These are phyloP conservation scores for Ormyrus rosae DNA, from an alignment of 2,888 invertebrate genomes.

Conservation along the genomic window DNA sequence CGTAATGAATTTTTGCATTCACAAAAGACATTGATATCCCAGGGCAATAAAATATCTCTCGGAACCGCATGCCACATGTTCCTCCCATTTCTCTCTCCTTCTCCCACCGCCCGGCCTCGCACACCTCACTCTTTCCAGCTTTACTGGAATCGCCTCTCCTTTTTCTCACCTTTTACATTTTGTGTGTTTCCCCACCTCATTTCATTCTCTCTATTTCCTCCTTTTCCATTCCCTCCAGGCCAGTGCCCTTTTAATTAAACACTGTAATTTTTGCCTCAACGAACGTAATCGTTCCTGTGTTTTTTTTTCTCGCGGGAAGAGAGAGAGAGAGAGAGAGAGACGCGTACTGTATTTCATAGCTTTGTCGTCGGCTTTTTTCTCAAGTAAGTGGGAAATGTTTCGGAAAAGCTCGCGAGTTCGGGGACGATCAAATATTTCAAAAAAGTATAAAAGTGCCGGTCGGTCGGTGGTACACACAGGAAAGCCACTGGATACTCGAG, in stretches of 20 bases:
- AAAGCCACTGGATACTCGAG: constrained; percentile 8
- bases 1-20: constrained; percentile 53
- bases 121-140: not conserved
- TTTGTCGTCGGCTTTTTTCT: too few species aligned
- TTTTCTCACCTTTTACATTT: constrained; percentile 22
- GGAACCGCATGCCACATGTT: constrained; percentile 47
- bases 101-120: not conserved
- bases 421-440: constrained; percentile 34
- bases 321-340: too few species aligned
- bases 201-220: not conserved
- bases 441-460: not conserved
- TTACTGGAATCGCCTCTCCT: not conserved
- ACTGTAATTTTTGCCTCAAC: constrained; percentile 4
- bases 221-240: too few species aligned
- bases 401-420: not conserved
- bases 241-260: constrained; percentile 33
- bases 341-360: too few species aligned
- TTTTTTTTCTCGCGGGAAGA: not conserved
- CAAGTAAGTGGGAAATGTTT: not conserved
- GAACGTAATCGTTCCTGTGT: not conserved
- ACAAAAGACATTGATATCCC: constrained; percentile 54
- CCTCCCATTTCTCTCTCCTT: constrained; percentile 34
- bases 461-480: not conserved
- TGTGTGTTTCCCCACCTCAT: not conserved
- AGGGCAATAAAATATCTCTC: constrained; percentile 57